Evolutionary conservation across 2,113 vertebrate genomes (phyloP).

Genomic region (Lepus timidus): DNA sequence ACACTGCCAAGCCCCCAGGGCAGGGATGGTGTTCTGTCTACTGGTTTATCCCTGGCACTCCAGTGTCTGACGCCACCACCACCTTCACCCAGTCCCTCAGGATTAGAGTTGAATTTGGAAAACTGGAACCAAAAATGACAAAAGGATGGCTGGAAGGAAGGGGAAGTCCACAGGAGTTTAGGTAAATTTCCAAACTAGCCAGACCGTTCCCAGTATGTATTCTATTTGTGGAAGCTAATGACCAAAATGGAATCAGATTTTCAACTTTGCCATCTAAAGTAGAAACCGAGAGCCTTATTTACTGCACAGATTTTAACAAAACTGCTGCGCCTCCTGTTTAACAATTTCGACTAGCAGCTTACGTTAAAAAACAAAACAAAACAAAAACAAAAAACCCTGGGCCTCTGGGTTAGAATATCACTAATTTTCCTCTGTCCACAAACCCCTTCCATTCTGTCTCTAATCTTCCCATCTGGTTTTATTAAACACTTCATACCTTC

Average conservation of each 20-base stretch:
- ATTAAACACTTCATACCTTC: constrained; percentile 33
- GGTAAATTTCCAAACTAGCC: constrained; percentile 15
- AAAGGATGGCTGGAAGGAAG: background rate
- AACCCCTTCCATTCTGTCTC: background rate
- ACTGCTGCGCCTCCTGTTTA: background rate
- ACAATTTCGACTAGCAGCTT: constrained; percentile 45
- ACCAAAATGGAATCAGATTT: constrained; percentile 36
- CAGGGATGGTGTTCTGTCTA: background rate
- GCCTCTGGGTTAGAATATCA: background rate
- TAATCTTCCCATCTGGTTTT: background rate
- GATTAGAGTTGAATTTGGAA: background rate
- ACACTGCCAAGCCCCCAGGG: background rate
- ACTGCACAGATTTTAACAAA: constrained; percentile 35
- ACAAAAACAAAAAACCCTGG: background rate
- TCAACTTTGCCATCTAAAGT: background rate
- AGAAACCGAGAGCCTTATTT: background rate
- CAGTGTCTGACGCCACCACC: background rate
- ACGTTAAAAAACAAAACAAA: background rate
- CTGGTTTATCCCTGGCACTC: background rate
- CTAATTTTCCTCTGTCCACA: background rate
- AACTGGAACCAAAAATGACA: background rate
- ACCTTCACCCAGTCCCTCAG: background rate
- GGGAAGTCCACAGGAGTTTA: constrained; percentile 11
- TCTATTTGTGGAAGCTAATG: background rate
- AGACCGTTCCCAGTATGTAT: background rate